Evolutionary conservation across 2,888 invertebrate species (phyloP).

Genomic region (Drosophila tanythrix): DNA sequence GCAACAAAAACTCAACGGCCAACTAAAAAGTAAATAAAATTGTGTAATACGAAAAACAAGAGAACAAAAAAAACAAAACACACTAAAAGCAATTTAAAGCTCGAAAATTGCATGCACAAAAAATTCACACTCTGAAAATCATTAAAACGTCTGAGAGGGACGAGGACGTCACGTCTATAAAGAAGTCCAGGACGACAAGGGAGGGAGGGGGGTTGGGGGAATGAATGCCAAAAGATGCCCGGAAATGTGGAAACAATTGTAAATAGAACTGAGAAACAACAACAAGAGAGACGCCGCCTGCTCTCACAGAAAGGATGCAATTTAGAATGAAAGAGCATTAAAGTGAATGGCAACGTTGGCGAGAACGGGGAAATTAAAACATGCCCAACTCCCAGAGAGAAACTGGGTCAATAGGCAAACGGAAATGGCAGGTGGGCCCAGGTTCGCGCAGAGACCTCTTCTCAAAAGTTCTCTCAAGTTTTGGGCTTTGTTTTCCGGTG

Average conservation of each 20-base stretch:
- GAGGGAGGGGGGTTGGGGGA: neutral
- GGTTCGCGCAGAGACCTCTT: constrained; percentile 22
- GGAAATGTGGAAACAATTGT: constrained; percentile 74
- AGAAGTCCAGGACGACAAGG: constrained; percentile 11
- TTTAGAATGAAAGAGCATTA: constrained; percentile 72
- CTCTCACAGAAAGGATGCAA: constrained; percentile 65
- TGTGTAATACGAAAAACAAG: constrained; percentile 44
- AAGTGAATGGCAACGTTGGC: constrained; percentile 63
- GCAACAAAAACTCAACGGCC: constrained; percentile 30
- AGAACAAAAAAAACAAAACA: constrained; percentile 31
- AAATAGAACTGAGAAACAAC: constrained; percentile 53
- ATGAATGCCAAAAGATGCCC: constrained; percentile 47
- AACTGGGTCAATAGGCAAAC: constrained; percentile 64
- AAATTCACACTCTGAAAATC: constrained; percentile 73
- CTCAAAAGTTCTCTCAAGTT: constrained; percentile 44
- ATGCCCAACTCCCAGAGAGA: constrained; percentile 47
- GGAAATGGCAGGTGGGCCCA: constrained; percentile 44
- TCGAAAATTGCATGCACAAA: constrained; percentile 57
- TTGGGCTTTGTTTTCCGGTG: constrained; percentile 48
- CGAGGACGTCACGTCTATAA: constrained; percentile 36
- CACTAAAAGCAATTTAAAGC: constrained; percentile 69
- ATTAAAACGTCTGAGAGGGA: constrained; percentile 73
- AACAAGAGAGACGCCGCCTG: constrained; percentile 1
- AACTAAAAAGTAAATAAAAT: constrained; percentile 58
- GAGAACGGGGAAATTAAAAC: constrained; percentile 70